A percentile compares a stretch with the other conserved stretches of the same genome.
Evolutionary conservation across 2,113 vertebrate species (phyloP).

Genomic region (Gila orcuttii): DNA sequence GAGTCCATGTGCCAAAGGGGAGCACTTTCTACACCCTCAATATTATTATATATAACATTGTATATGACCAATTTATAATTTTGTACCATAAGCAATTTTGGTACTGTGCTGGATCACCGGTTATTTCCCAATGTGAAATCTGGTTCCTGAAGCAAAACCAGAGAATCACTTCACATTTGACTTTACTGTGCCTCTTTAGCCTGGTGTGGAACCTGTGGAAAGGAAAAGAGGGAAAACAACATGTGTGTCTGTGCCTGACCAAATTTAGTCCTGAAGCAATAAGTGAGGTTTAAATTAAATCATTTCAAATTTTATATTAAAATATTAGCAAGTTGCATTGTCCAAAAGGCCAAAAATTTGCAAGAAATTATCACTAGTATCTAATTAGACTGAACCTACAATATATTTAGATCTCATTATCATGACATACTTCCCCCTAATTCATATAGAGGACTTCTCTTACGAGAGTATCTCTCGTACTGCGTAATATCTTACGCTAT

Average conservation of each 20-base stretch:
- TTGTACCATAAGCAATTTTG: too few species aligned
- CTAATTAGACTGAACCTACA: not conserved
- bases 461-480: too few species aligned
- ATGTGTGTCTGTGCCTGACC: not conserved
- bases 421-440: not conserved
- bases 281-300: not conserved
- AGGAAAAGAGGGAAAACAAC: not conserved
- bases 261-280: not conserved
- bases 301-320: not conserved
- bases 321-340: not conserved
- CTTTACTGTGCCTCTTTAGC: not conserved
- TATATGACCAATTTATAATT: too few species aligned
- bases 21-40: too few species aligned
- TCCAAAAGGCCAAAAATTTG: not conserved
- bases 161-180: not conserved
- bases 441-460: too few species aligned
- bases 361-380: not conserved
- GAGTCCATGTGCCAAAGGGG: too few species aligned
- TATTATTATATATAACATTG: too few species aligned
- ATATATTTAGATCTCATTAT: not conserved
- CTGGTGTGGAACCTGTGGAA: not conserved
- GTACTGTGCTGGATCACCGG: not conserved
- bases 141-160: not conserved
- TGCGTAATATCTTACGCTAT: too few species aligned
- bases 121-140: not conserved